A percentile compares a stretch with the other conserved stretches of the same genome.
Evolutionary conservation across 2,113 vertebrate species (phyloP).

Genomic region (Corythornis cristatus): DNA sequence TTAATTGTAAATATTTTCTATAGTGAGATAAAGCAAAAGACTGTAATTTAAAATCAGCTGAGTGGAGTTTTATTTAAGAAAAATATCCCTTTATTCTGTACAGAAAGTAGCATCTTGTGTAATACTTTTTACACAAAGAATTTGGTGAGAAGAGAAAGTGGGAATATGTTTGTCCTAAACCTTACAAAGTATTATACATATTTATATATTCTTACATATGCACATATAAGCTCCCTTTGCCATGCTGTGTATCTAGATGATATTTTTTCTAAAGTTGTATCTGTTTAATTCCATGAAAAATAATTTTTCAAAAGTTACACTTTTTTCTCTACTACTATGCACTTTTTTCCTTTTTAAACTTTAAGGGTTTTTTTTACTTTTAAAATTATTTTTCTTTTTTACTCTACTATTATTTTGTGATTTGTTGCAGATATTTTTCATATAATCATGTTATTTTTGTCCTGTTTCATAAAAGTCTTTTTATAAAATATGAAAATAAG

Average conservation of each 20-base stretch:
- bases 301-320: conserved; percentile 69
- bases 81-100: conserved; percentile 63
- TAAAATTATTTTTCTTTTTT: too few species aligned
- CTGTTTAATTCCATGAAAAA: conserved; percentile 64
- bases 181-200: conserved; percentile 67
- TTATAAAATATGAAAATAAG: conserved; percentile 64
- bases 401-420: conserved; percentile 71
- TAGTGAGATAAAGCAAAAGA: conserved; percentile 23
- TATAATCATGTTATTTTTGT: conserved; percentile 80
- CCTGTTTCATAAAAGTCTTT: conserved; percentile 72
- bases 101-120: conserved; percentile 71
- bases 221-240: conserved; percentile 68
- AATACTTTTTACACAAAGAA: conserved; percentile 78
- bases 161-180: conserved; percentile 74
- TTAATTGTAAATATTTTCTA: conserved; percentile 17
- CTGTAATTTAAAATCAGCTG: conserved; percentile 41
- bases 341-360: too few species aligned
- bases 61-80: conserved; percentile 17
- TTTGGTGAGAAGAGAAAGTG: conserved; percentile 61
- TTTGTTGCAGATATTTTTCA: conserved; percentile 79
- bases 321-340: conserved; percentile 73
- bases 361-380: too few species aligned
- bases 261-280: conserved; percentile 66
- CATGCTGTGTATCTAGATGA: conserved; percentile 68
- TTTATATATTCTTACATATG: conserved; percentile 73